These are phyloP conservation scores for Melinopterus prodromus DNA, from an alignment of 2,888 invertebrate genomes.

Conservation along the genomic window DNA sequence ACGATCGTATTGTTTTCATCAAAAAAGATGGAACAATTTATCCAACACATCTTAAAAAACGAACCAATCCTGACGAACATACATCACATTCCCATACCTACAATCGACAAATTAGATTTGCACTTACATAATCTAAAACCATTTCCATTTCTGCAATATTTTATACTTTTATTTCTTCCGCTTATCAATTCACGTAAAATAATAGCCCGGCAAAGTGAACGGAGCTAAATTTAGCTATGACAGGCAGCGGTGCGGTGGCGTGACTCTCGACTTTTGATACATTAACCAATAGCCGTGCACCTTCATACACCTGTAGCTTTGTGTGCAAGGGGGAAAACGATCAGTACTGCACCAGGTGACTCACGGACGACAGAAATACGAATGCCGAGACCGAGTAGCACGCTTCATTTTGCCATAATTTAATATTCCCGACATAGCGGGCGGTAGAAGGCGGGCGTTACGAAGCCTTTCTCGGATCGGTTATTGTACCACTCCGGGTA, in stretches of 20 bases:
- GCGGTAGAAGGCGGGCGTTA: not conserved
- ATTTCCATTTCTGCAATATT: too few species aligned
- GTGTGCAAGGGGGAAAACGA: not conserved
- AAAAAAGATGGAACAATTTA: too few species aligned
- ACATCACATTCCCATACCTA: too few species aligned
- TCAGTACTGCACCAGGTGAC: constrained; percentile 4
- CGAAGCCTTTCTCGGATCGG: not conserved
- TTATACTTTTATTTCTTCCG: not conserved
- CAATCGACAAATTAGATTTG: too few species aligned
- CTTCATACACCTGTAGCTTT: not conserved
- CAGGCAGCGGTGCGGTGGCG: constrained; percentile 17
- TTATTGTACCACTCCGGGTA: not conserved
- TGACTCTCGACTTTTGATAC: constrained; percentile 18
- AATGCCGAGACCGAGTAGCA: not conserved
- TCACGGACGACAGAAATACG: not conserved
- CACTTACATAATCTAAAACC: too few species aligned
- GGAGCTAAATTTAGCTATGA: constrained; percentile 21
- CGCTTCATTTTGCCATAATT: constrained; percentile 4
- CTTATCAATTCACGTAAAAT: not conserved
- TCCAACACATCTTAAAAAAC: too few species aligned
- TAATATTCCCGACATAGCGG: not conserved
- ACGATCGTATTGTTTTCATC: too few species aligned
- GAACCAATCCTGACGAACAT: too few species aligned
- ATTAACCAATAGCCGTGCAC: not conserved
- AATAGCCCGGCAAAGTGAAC: not conserved